Percentiles rank a stretch among this genome's conserved stretches.
Conservation (phyloP, 2,888 invertebrate species). For the Drosophila picticornis region DNA sequence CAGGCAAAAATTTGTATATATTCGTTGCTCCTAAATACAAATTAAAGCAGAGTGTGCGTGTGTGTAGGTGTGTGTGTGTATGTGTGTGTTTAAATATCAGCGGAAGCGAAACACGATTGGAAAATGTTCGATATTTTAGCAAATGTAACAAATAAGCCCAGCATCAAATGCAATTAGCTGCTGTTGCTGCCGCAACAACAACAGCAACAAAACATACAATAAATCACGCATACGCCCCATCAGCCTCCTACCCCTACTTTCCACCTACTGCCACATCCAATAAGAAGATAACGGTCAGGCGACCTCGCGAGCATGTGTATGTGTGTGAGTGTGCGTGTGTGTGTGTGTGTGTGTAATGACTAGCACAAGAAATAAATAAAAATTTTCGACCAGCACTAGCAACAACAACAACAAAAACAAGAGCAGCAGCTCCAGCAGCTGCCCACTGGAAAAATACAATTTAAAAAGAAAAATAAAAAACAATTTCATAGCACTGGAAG, state of each 20-base stretch:
- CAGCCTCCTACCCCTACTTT: conserved; percentile 69
- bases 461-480: conserved; percentile 29
- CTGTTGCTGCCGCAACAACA: conserved; percentile 35
- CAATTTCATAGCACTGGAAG: conserved; percentile 21
- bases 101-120: conserved; percentile 52
- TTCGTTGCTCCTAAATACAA: conserved; percentile 75
- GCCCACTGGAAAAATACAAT: conserved; percentile 44
- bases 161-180: conserved; percentile 43
- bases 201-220: conserved; percentile 12
- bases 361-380: conserved; percentile 75
- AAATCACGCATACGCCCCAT: conserved; percentile 11
- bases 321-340: conserved; percentile 24
- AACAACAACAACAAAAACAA: conserved; percentile 25
- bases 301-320: conserved; percentile 44
- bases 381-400: conserved; percentile 42
- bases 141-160: conserved; percentile 33
- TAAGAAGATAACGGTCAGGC: conserved; percentile 50
- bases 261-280: conserved; percentile 43
- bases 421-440: conserved; percentile 69
- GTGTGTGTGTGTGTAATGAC: conserved; percentile 64
- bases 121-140: conserved; percentile 56
- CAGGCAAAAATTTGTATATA: conserved; percentile 71
- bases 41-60: conserved; percentile 36
- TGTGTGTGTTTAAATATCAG: conserved; percentile 20
- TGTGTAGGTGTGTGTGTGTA: conserved; percentile 18